Evolutionary conservation across 2,797 vertebrate genomes (phyloP).

Genomic region (Arctocebus calabarensis): DNA sequence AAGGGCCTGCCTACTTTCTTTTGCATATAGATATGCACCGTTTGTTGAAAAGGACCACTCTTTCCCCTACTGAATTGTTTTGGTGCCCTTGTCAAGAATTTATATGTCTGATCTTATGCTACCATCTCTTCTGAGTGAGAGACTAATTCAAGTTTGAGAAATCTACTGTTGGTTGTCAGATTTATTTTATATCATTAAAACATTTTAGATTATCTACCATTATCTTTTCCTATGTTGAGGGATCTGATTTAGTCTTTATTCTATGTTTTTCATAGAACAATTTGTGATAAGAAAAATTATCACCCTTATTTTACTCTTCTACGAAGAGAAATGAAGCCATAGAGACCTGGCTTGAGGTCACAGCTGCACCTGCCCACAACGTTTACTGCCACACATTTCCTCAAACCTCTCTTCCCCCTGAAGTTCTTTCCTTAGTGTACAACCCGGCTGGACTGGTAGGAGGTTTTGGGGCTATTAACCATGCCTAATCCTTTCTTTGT

Average conservation of each 20-base stretch:
- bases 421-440: background rate
- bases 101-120: background rate
- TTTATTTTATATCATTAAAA: slow-evolving; percentile 18
- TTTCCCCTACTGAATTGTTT: background rate
- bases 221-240: background rate
- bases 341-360: background rate
- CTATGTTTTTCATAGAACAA: background rate
- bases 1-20: slow-evolving; percentile 13
- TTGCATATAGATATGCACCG: background rate
- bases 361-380: background rate
- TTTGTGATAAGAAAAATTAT: background rate
- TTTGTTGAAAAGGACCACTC: slow-evolving; percentile 28
- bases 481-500: background rate
- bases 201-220: background rate
- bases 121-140: background rate
- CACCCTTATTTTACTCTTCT: background rate
- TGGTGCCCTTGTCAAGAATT: slow-evolving; percentile 13
- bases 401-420: background rate
- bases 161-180: background rate
- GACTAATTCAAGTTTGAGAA: background rate
- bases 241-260: slow-evolving; percentile 25
- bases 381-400: background rate
- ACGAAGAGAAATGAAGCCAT: background rate
- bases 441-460: too few relatives aligned
- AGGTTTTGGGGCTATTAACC: background rate